phyloP scores from a whole-genome alignment of 2,888 invertebrate genomes.

The Pterostichus niger region DNA sequence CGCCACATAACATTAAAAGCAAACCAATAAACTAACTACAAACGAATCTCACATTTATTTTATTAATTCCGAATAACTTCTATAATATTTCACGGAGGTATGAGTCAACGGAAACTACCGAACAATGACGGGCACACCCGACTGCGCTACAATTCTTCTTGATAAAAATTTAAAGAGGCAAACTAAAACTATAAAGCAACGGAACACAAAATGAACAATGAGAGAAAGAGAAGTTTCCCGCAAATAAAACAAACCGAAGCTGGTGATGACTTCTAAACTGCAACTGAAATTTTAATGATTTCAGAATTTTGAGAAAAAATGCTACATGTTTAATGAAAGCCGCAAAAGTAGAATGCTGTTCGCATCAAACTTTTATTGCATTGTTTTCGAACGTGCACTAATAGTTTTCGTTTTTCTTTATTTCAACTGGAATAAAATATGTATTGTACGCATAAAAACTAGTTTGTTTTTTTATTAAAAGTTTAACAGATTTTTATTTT shows the following conservation, averaged over 20 bases:
- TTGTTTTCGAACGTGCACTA: slow-evolving; percentile 3
- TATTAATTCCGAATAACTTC: slow-evolving; percentile 56
- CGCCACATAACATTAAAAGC: slow-evolving; percentile 47
- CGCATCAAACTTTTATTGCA: slow-evolving; percentile 9
- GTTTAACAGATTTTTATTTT: too few species aligned
- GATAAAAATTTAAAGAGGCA: slow-evolving; percentile 49
- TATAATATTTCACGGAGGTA: slow-evolving; percentile 43
- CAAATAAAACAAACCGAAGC: slow-evolving; percentile 26
- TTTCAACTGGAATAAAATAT: too few species aligned
- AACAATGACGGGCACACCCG: slow-evolving; percentile 9
- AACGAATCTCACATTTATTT: slow-evolving; percentile 48
- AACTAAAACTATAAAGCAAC: slow-evolving; percentile 48
- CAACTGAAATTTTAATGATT: slow-evolving; percentile 45
- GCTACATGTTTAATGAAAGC: slow-evolving; percentile 22
- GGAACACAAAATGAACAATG: slow-evolving; percentile 27
- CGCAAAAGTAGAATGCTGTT: slow-evolving; percentile 40
- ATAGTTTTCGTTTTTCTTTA: background rate
- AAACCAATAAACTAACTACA: slow-evolving; percentile 50
- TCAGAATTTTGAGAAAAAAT: slow-evolving; percentile 33
- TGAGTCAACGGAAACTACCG: slow-evolving; percentile 1
- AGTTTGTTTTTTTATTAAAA: too few species aligned
- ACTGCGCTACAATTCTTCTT: slow-evolving; percentile 23
- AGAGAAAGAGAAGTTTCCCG: slow-evolving; percentile 13
- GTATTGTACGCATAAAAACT: too few species aligned
- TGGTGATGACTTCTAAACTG: slow-evolving; percentile 43